Evolutionary conservation across 2,797 vertebrate genomes (phyloP).

Genomic region (Gambelia wislizenii): DNA sequence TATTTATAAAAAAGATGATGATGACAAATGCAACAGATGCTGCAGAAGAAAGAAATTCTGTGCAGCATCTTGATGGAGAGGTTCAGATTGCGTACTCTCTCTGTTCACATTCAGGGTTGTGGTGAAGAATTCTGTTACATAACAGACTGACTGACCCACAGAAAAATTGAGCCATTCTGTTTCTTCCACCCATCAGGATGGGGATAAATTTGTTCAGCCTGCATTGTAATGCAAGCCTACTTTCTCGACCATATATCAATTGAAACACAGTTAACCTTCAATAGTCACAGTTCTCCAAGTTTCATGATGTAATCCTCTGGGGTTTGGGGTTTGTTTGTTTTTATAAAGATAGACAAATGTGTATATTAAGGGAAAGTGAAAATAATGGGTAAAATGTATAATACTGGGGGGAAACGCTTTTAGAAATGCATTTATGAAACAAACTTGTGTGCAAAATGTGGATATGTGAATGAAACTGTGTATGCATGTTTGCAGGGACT

Average conservation of each 20-base stretch:
- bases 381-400: neutral
- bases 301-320: neutral
- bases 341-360: neutral
- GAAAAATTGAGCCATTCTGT: neutral
- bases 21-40: constrained; percentile 54
- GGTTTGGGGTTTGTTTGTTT: no score
- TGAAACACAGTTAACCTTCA: neutral
- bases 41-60: constrained; percentile 29
- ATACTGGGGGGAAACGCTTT: neutral
- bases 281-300: neutral
- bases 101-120: neutral
- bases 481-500: no score
- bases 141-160: constrained; percentile 21
- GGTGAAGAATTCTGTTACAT: neutral
- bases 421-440: neutral
- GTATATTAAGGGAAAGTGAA: neutral
- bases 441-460: neutral
- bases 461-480: neutral
- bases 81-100: constrained; percentile 31
- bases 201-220: neutral
- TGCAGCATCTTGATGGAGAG: constrained; percentile 40
- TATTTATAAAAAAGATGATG: constrained; percentile 59
- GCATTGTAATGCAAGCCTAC: neutral
- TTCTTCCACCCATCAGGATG: neutral
- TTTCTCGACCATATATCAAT: neutral